These are phyloP conservation scores for Notodonta dromedarius DNA, from an alignment of 2,888 invertebrate genomes.

Conservation along the genomic window DNA sequence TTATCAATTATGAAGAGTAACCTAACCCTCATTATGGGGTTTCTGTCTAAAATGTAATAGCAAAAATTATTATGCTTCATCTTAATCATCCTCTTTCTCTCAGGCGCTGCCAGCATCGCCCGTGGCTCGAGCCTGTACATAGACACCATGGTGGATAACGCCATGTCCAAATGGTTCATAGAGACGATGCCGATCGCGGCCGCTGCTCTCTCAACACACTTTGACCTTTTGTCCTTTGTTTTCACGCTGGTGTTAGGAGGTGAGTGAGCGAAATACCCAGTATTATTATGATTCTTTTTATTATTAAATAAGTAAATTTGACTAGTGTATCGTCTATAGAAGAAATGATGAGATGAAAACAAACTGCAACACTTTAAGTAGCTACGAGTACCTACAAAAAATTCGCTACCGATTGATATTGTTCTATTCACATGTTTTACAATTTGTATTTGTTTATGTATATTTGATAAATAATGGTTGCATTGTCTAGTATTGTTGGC, in stretches of 20 bases:
- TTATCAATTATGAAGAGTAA: too few relatives aligned
- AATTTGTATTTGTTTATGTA: slow-evolving; percentile 33
- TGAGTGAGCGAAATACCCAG: slow-evolving; percentile 53
- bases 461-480: neutral
- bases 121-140: slow-evolving; percentile 90
- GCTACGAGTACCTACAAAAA: neutral
- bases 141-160: slow-evolving; percentile 86
- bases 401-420: neutral
- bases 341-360: too few relatives aligned
- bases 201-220: slow-evolving; percentile 86
- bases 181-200: slow-evolving; percentile 85
- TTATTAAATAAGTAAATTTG: too few relatives aligned
- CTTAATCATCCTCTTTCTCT: slow-evolving; percentile 10
- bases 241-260: slow-evolving; percentile 87
- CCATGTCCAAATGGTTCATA: slow-evolving; percentile 86
- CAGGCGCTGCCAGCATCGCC: slow-evolving; percentile 90
- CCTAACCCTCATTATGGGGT: too few relatives aligned
- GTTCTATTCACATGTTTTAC: too few relatives aligned
- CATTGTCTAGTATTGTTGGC: slow-evolving; percentile 84
- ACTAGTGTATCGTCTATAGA: too few relatives aligned
- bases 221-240: slow-evolving; percentile 89
- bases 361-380: too few relatives aligned
- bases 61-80: neutral
- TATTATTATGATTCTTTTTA: too few relatives aligned
- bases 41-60: neutral